These are phyloP conservation scores for Spilarctia lutea DNA, from an alignment of 2,888 invertebrate genomes.

Conservation along the genomic window DNA sequence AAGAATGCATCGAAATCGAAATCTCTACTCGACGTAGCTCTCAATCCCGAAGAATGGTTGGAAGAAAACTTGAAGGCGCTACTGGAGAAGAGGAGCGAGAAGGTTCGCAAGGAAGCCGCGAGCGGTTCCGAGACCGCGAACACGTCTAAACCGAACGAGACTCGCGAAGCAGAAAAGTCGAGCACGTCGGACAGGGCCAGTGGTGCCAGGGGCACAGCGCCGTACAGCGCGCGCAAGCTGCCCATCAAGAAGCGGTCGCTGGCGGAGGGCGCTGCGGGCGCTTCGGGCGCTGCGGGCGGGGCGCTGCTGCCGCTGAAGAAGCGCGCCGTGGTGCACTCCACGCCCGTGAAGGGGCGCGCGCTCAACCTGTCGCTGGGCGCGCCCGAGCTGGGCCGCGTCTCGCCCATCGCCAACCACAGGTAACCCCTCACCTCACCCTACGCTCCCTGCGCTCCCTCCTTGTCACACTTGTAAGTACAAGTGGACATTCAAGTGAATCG, in stretches of 20 bases:
- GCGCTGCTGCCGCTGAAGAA: conserved; percentile 70
- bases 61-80: conserved; percentile 58
- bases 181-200: too few species aligned
- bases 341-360: conserved; percentile 67
- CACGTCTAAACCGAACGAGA: conserved; percentile 19
- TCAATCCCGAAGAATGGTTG: conserved; percentile 69
- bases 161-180: conserved; percentile 64
- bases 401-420: conserved; percentile 63
- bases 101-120: conserved; percentile 33
- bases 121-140: conserved; percentile 45
- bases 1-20: conserved; percentile 49
- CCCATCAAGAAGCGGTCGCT: conserved; percentile 76
- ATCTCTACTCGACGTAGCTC: conserved; percentile 62
- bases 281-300: not conserved
- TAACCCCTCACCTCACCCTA: too few species aligned
- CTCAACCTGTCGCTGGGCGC: conserved; percentile 52
- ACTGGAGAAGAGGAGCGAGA: conserved; percentile 10
- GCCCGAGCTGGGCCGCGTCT: conserved; percentile 66
- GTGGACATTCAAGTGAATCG: too few species aligned
- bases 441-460: too few species aligned
- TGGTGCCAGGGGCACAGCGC: too few species aligned
- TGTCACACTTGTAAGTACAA: too few species aligned
- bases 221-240: conserved; percentile 62
- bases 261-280: conserved; percentile 15
- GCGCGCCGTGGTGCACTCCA: conserved; percentile 70